phyloP scores from a whole-genome alignment of 2,113 vertebrate genomes.

The Oreocharis arfaki region DNA sequence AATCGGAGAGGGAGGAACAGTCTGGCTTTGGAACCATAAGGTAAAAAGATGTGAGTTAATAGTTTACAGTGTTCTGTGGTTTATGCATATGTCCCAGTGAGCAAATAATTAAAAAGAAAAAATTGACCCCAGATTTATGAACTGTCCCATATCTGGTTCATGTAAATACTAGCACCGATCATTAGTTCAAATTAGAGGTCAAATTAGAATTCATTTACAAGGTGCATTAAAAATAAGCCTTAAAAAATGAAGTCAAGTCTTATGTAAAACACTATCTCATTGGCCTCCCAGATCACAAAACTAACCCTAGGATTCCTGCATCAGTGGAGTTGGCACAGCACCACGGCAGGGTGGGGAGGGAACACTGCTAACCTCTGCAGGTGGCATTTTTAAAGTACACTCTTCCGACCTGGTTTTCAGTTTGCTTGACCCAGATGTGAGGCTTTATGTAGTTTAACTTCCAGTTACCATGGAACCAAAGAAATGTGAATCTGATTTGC shows the following conservation, averaged over 20 bases:
- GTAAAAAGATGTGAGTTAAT: neutral
- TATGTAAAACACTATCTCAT: neutral
- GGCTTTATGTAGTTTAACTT: neutral
- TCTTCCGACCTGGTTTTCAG: neutral
- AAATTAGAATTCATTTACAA: conserved; percentile 57
- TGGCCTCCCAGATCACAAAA: neutral
- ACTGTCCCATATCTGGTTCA: neutral
- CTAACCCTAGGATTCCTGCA: neutral
- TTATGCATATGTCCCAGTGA: conserved; percentile 30
- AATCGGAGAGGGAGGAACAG: neutral
- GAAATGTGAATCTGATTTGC: fast-evolving
- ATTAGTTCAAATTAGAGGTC: conserved; percentile 48
- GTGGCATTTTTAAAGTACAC: neutral
- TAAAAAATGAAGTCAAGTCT: neutral
- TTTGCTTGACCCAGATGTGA: neutral
- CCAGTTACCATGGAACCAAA: neutral
- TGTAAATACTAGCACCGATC: neutral
- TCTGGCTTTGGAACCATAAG: conserved; percentile 1
- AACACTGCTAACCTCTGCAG: neutral
- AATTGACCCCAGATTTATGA: neutral
- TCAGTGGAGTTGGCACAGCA: fast-evolving
- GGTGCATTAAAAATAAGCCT: conserved; percentile 33
- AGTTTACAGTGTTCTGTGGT: neutral
- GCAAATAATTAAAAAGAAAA: conserved; percentile 40
- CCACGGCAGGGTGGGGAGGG: neutral